Percentiles rank a stretch among this genome's conserved stretches.
Conservation (phyloP, 2,888 invertebrate species). For the Drosophila aldrichi region DNA sequence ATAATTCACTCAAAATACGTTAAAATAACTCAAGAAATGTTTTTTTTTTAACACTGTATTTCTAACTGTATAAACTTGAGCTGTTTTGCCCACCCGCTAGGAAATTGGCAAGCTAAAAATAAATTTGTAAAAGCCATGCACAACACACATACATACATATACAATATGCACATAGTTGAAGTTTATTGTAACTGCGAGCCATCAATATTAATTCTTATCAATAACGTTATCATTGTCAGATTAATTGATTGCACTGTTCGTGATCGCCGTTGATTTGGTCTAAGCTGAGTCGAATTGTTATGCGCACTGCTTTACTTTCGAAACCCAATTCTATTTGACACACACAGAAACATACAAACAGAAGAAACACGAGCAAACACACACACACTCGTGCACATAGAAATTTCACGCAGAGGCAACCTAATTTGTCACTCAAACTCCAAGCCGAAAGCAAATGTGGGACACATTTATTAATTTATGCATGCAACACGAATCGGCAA, state of each 20-base stretch:
- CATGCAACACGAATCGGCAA: slow-evolving; percentile 64
- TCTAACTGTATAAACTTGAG: background rate
- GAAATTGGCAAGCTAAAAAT: background rate
- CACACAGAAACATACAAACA: background rate
- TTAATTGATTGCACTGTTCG: slow-evolving; percentile 1
- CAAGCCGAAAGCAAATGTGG: slow-evolving; percentile 39
- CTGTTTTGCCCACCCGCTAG: background rate
- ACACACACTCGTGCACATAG: background rate
- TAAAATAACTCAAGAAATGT: too few species aligned
- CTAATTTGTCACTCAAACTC: slow-evolving; percentile 58
- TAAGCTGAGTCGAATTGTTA: background rate
- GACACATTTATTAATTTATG: slow-evolving; percentile 69
- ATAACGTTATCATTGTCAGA: background rate
- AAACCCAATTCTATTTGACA: slow-evolving; percentile 1
- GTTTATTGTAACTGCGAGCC: background rate
- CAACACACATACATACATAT: background rate
- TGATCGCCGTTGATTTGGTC: background rate
- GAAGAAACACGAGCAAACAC: background rate
- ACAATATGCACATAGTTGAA: background rate
- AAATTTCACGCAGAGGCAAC: slow-evolving; percentile 30
- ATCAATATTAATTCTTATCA: slow-evolving; percentile 13
- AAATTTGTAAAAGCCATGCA: background rate
- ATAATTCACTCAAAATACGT: too few species aligned
- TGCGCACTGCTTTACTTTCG: slow-evolving; percentile 13
- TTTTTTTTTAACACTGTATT: background rate